A percentile compares a stretch with the other conserved stretches of the same genome.
Evolutionary conservation across 2,888 invertebrate genomes (phyloP).

Genomic region (Shargacucullia verbasci): DNA sequence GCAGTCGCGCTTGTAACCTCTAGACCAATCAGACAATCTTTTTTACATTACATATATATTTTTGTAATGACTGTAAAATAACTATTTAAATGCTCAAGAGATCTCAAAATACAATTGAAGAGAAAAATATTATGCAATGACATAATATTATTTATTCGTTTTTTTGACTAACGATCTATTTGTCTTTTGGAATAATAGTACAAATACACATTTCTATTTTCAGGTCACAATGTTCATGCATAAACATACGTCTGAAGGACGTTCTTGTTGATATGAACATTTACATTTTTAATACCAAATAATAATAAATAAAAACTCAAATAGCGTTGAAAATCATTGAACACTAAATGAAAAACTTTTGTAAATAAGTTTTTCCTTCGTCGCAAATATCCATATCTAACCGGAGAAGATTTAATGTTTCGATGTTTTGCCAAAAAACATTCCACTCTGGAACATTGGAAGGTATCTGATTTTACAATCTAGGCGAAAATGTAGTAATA

Average conservation of each 20-base stretch:
- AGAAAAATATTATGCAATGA: too few relatives aligned
- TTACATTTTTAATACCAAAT: conserved; percentile 30
- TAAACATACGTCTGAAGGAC: conserved; percentile 46
- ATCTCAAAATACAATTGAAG: conserved; percentile 3
- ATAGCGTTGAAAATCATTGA: conserved; percentile 37
- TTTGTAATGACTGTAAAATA: too few relatives aligned
- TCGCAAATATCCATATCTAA: conserved; percentile 52
- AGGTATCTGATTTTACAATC: conserved; percentile 74
- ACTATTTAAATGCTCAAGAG: conserved; percentile 11
- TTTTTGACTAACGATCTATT: conserved; percentile 24
- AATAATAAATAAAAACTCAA: conserved; percentile 33
- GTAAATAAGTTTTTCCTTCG: conserved; percentile 34
- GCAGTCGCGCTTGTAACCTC: too few relatives aligned
- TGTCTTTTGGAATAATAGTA: conserved; percentile 6
- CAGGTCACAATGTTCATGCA: conserved; percentile 16
- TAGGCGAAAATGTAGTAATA: conserved; percentile 79
- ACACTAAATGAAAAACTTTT: conserved; percentile 26
- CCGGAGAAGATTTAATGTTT: conserved; percentile 58
- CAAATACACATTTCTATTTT: conserved; percentile 10
- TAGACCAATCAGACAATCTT: too few relatives aligned
- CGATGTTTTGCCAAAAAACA: conserved; percentile 74
- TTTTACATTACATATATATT: too few relatives aligned
- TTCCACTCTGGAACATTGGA: conserved; percentile 64
- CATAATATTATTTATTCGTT: neutral
- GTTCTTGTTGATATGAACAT: conserved; percentile 17